Conservation (phyloP, 1,140 invertebrate species). For the Fopius arisanus region DNA sequence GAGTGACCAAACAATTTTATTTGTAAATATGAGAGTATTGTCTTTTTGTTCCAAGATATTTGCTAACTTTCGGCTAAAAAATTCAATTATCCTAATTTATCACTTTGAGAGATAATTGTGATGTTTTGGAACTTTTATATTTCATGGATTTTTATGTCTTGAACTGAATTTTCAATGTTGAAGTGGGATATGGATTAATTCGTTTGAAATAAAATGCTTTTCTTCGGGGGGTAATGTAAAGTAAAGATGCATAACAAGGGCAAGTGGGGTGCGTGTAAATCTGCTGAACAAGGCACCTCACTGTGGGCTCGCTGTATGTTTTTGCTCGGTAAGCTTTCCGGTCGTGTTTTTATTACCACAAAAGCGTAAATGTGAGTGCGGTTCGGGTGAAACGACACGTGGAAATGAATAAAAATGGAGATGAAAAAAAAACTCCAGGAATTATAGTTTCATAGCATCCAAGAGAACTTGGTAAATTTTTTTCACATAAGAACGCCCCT, state of each 20-base stretch:
- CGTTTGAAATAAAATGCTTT: not conserved
- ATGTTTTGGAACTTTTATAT: too few relatives aligned
- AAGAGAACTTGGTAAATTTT: too few relatives aligned
- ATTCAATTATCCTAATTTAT: too few relatives aligned
- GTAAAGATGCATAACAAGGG: not conserved
- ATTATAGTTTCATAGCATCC: too few relatives aligned
- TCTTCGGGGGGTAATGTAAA: not conserved
- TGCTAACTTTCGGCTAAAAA: too few relatives aligned
- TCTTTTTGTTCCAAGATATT: too few relatives aligned
- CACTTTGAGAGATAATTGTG: too few relatives aligned
- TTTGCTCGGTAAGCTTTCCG: slow-evolving; percentile 29
- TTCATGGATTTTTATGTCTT: too few relatives aligned
- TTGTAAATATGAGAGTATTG: too few relatives aligned
- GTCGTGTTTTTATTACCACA: slow-evolving; percentile 34
- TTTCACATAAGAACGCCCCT: too few relatives aligned
- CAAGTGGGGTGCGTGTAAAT: slow-evolving; percentile 1
- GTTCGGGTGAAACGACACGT: not conserved
- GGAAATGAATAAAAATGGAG: not conserved
- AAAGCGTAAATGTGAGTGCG: slow-evolving; percentile 15
- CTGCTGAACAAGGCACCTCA: slow-evolving; percentile 22
- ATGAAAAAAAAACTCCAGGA: not conserved
- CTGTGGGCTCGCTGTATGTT: slow-evolving; percentile 19
- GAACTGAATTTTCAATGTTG: too few relatives aligned
- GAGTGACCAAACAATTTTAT: too few relatives aligned
- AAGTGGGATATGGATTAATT: not conserved